Conservation (phyloP, 2,113 vertebrate genomes). For the Lophura nycthemera region DNA sequence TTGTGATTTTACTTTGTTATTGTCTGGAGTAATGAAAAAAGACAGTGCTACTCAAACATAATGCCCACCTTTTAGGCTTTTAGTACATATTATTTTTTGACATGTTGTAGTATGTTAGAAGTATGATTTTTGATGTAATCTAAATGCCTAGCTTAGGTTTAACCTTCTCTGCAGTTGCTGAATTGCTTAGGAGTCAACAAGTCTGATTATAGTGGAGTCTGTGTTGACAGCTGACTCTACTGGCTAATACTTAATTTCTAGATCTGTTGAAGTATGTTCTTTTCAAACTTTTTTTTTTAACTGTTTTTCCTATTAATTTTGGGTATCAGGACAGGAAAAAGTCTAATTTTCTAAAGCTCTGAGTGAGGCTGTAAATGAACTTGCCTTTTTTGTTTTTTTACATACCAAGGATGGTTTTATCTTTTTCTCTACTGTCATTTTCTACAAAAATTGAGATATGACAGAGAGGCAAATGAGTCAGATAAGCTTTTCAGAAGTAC, state of each 20-base stretch:
- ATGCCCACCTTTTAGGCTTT: background rate
- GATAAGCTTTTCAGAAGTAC: conserved; percentile 47
- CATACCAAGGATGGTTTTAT: background rate
- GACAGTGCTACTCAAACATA: background rate
- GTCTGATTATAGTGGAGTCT: background rate
- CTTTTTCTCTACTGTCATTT: background rate
- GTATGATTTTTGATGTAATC: background rate
- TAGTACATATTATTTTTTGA: background rate
- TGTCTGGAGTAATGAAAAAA: background rate
- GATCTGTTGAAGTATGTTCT: background rate
- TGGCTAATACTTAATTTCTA: background rate
- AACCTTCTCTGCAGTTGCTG: background rate
- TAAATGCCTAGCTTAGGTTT: background rate
- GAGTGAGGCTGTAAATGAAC: background rate
- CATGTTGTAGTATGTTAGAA: background rate
- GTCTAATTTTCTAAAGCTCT: background rate
- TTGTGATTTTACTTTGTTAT: background rate
- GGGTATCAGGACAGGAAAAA: background rate
- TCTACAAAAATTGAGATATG: conserved; percentile 34
- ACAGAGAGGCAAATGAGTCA: conserved; percentile 21
- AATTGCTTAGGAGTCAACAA: background rate
- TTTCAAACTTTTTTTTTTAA: background rate
- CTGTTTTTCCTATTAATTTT: background rate
- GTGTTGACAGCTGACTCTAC: background rate
- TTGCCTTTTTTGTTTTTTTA: background rate